Conservation (phyloP, 2,888 invertebrate genomes). For the Calliphora vomitoria region DNA sequence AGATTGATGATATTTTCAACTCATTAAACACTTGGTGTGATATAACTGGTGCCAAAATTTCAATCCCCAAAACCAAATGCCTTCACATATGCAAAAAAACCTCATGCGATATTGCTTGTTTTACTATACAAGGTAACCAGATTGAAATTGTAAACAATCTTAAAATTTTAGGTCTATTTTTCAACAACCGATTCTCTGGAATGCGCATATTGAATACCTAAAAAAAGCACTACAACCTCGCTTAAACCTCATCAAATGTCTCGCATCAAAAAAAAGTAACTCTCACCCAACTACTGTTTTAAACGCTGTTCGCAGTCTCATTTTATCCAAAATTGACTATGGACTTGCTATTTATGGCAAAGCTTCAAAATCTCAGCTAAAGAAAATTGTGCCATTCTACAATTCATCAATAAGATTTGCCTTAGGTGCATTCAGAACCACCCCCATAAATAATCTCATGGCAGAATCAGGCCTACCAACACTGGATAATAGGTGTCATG, state of each 20-base stretch:
- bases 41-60: too few species aligned
- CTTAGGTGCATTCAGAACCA: neutral
- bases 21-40: too few species aligned
- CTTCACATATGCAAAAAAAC: neutral
- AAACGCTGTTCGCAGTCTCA: neutral
- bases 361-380: neutral
- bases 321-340: neutral
- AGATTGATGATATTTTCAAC: too few species aligned
- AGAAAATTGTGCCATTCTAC: neutral
- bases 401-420: neutral
- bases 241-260: neutral
- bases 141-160: neutral
- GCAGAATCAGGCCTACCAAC: neutral
- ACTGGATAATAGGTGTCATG: neutral
- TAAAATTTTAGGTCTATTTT: neutral
- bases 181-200: neutral
- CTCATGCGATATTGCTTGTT: neutral
- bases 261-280: neutral
- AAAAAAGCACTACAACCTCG: neutral
- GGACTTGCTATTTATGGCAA: neutral
- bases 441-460: neutral
- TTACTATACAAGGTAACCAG: neutral
- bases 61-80: neutral
- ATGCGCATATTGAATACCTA: neutral
- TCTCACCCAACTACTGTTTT: neutral